These are phyloP conservation scores for Lagria hirta DNA, from an alignment of 2,888 invertebrate species.

Conservation along the genomic window DNA sequence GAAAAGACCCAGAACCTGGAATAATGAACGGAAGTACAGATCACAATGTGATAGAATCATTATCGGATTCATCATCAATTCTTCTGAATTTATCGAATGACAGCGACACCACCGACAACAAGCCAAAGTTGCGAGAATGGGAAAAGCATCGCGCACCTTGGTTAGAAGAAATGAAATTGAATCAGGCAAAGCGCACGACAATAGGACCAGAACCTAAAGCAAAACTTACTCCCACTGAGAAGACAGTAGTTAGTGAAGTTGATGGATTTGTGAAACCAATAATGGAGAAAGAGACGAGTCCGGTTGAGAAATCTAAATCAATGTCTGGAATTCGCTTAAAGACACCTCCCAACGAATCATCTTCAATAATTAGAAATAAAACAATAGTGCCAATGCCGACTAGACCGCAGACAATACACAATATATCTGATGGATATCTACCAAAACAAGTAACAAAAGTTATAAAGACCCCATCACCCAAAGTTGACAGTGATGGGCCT, in stretches of 20 bases:
- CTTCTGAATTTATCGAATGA: constrained; percentile 28
- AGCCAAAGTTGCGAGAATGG: constrained; percentile 69
- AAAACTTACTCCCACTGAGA: constrained; percentile 43
- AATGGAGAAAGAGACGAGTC: too few species aligned
- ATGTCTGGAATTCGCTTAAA: constrained; percentile 36
- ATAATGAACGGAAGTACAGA: constrained; percentile 43
- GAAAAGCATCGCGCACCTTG: constrained; percentile 73
- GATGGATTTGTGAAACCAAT: too few species aligned
- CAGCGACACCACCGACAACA: constrained; percentile 54
- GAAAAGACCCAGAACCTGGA: constrained; percentile 45
- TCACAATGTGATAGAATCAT: constrained; percentile 26
- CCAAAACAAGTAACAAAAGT: constrained; percentile 12
- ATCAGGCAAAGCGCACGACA: constrained; percentile 69
- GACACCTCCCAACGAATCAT: constrained; percentile 42
- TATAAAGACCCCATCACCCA: constrained; percentile 16
- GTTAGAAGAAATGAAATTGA: constrained; percentile 80
- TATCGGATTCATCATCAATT: constrained; percentile 17
- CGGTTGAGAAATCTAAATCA: constrained; percentile 37
- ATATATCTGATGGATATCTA: constrained; percentile 1
- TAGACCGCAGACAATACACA: constrained; percentile 22
- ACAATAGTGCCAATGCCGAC: constrained; percentile 24
- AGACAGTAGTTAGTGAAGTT: constrained; percentile 12
- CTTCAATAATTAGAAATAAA: constrained; percentile 19
- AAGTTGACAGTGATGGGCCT: constrained; percentile 2
- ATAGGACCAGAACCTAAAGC: constrained; percentile 48